Conservation (phyloP, 2,113 vertebrate genomes). For the Seriola rivoliana region DNA sequence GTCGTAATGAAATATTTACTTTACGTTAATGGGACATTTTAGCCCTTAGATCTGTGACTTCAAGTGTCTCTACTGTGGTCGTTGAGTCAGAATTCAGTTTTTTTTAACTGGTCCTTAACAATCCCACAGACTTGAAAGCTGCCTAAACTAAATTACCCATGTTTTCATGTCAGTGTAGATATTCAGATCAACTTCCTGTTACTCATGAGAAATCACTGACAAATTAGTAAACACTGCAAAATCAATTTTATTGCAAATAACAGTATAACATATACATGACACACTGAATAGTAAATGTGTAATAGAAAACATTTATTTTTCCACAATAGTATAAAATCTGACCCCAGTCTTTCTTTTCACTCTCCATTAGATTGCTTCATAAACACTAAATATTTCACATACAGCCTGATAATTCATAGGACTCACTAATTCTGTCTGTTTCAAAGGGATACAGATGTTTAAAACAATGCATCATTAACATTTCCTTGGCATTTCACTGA, state of each 20-base stretch:
- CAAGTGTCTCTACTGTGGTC: too few species aligned
- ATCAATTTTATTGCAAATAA: neutral
- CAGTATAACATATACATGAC: neutral
- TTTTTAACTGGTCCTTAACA: too few species aligned
- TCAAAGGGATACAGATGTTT: conserved; percentile 3
- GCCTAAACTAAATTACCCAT: too few species aligned
- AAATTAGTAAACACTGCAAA: neutral
- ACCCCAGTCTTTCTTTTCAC: neutral
- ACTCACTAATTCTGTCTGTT: neutral
- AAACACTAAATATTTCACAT: neutral
- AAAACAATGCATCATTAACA: conserved; percentile 3
- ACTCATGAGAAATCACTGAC: neutral
- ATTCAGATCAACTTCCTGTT: too few species aligned
- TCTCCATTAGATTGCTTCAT: neutral
- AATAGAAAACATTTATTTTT: neutral
- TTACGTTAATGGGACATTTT: too few species aligned
- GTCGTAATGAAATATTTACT: too few species aligned
- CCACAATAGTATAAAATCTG: neutral
- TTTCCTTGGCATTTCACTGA: neutral
- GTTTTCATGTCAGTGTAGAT: too few species aligned
- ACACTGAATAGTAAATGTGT: neutral
- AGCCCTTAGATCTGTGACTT: too few species aligned
- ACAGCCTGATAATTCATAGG: neutral
- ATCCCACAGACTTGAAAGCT: too few species aligned
- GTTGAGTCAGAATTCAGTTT: too few species aligned